phyloP scores from a whole-genome alignment of 2,113 vertebrate species.

The Brachionichthys hirsutus region DNA sequence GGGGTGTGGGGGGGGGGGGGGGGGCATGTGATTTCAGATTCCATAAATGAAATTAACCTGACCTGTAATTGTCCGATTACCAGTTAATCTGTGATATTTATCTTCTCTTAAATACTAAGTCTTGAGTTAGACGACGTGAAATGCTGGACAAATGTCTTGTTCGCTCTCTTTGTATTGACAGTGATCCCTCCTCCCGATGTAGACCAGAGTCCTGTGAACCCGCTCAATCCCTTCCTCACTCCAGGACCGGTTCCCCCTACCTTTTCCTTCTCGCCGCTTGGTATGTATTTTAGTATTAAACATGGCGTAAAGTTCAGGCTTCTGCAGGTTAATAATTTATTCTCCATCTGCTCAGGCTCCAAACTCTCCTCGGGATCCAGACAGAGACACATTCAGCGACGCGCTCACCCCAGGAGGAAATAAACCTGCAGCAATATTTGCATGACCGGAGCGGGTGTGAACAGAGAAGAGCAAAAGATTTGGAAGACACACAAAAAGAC shows the following conservation, averaged over 20 bases:
- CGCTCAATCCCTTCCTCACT: conserved; percentile 58
- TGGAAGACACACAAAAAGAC: neutral
- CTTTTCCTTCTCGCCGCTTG: conserved; percentile 62
- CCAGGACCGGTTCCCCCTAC: conserved; percentile 21
- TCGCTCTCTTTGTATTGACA: conserved; percentile 33
- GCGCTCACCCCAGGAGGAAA: conserved; percentile 61
- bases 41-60: too few relatives aligned
- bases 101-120: too few relatives aligned
- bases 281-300: conserved; percentile 44
- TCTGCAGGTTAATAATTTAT: neutral
- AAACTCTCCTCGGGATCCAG: conserved; percentile 60
- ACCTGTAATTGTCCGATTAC: too few relatives aligned
- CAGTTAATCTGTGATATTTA: too few relatives aligned
- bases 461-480: neutral
- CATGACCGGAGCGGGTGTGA: neutral
- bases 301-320: neutral
- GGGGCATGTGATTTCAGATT: too few relatives aligned
- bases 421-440: conserved; percentile 25
- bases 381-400: conserved; percentile 57
- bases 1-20: too few relatives aligned
- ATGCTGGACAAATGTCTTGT: neutral
- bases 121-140: too few relatives aligned
- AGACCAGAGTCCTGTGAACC: conserved; percentile 41
- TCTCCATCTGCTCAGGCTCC: conserved; percentile 52
- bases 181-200: conserved; percentile 22